A percentile compares a stretch with the other conserved stretches of the same genome.
phyloP scores from a whole-genome alignment of 2,888 invertebrate genomes.

The Sinodicranocentrus sp. region DNA sequence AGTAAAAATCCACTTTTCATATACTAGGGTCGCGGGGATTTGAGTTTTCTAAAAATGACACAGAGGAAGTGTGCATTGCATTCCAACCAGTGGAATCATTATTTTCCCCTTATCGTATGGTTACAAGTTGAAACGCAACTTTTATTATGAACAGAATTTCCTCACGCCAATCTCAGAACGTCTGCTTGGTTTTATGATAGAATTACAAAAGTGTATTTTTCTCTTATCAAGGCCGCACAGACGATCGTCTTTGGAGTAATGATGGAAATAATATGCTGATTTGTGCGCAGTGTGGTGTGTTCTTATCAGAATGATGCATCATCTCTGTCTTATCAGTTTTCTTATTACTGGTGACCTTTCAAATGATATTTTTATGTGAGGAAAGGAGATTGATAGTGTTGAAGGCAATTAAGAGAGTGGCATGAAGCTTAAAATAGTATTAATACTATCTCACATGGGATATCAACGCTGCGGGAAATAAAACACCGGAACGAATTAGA shows the following conservation, averaged over 20 bases:
- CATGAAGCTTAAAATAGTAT: no score
- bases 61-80: neutral
- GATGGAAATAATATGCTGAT: neutral
- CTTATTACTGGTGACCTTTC: neutral
- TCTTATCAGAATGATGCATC: conserved; percentile 1
- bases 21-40: neutral
- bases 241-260: neutral
- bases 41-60: no score
- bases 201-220: neutral
- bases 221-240: conserved; percentile 52
- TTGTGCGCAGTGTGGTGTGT: no score
- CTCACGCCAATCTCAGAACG: no score
- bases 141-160: no score
- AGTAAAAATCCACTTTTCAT: neutral
- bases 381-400: conserved; percentile 1
- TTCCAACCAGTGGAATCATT: neutral
- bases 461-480: no score
- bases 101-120: neutral
- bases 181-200: conserved; percentile 6
- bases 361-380: neutral
- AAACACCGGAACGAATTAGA: no score
- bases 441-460: no score
- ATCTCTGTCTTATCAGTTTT: neutral
- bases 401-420: neutral
- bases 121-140: no score